These are phyloP conservation scores for Steatornis caripensis DNA, from an alignment of 2,113 vertebrate genomes.

Conservation along the genomic window DNA sequence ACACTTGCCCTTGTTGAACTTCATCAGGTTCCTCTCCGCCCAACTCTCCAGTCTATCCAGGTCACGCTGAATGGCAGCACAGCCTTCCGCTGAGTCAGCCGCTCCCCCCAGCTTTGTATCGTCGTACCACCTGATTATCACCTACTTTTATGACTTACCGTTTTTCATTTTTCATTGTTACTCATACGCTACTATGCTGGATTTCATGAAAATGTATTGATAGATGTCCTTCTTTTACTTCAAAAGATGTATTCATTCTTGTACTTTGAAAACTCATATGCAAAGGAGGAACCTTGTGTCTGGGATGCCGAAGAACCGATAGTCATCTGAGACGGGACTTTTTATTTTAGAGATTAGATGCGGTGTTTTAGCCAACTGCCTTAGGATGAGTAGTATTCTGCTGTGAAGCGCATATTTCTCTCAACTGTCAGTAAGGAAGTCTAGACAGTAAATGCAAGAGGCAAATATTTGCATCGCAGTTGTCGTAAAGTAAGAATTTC, in stretches of 20 bases:
- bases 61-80: too few relatives aligned
- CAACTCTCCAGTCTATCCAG: too few relatives aligned
- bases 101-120: too few relatives aligned
- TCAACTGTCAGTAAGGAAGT: neutral
- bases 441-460: neutral
- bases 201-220: neutral
- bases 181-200: neutral
- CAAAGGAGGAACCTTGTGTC: neutral
- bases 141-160: neutral
- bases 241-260: neutral
- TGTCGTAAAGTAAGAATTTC: conserved; percentile 9
- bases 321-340: neutral
- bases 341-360: neutral
- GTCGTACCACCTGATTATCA: neutral
- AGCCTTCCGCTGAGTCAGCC: too few relatives aligned
- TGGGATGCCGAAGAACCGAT: neutral
- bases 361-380: neutral
- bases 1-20: too few relatives aligned
- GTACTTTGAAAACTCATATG: neutral
- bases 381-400: neutral
- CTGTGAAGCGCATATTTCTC: neutral
- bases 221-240: neutral
- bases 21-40: too few relatives aligned
- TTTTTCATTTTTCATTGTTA: neutral
- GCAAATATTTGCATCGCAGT: neutral